Evolutionary conservation across 2,888 invertebrate species (phyloP).

Genomic region (Eubasilissa splendida): DNA sequence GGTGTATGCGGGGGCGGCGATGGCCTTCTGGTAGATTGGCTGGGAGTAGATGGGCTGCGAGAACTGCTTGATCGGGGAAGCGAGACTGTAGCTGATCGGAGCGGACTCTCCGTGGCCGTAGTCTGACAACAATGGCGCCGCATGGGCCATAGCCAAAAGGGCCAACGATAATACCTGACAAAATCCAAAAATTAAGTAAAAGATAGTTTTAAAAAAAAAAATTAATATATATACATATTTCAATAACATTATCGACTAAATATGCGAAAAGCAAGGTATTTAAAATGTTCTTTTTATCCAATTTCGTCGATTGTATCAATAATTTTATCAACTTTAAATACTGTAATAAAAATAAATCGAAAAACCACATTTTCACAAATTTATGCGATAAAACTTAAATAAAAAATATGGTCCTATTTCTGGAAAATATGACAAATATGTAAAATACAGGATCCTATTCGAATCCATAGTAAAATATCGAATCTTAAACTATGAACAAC

Average conservation of each 20-base stretch:
- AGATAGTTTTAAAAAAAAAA: neutral
- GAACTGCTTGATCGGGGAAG: slow-evolving; percentile 13
- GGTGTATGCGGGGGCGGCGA: slow-evolving; percentile 49
- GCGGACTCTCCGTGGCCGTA: slow-evolving; percentile 45
- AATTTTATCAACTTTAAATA: neutral
- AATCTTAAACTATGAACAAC: no score
- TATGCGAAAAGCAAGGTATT: no score
- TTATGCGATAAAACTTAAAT: no score
- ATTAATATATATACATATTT: neutral
- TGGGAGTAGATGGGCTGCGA: slow-evolving; percentile 38
- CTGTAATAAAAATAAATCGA: neutral
- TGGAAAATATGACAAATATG: no score
- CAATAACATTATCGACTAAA: no score
- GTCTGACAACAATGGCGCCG: slow-evolving; percentile 45
- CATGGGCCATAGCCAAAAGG: slow-evolving; percentile 45
- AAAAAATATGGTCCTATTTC: no score
- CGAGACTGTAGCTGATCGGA: slow-evolving; percentile 37
- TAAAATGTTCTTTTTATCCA: no score
- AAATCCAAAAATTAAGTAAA: slow-evolving; percentile 16
- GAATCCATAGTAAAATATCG: no score
- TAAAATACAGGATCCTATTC: no score
- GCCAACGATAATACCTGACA: slow-evolving; percentile 50
- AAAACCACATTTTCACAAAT: no score
- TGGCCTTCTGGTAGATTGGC: slow-evolving; percentile 45
- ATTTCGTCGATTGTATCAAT: neutral